These are phyloP conservation scores for Phortica magna DNA, from an alignment of 2,888 invertebrate genomes.

Conservation along the genomic window DNA sequence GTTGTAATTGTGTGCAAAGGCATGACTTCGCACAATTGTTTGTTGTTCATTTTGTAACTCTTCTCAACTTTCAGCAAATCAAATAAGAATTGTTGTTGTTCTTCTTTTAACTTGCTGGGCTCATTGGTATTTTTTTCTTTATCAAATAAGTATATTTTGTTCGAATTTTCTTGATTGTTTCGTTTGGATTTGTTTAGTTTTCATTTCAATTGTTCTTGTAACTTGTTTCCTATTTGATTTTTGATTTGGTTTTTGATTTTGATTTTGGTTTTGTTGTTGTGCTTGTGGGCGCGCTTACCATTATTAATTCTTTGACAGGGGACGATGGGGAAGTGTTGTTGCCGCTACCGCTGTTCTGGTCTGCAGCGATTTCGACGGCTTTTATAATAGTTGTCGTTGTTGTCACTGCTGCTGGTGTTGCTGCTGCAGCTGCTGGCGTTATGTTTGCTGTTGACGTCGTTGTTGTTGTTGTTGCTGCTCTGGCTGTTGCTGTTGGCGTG, in stretches of 20 bases:
- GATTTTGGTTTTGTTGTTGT: conserved; percentile 39
- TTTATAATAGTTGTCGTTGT: conserved; percentile 58
- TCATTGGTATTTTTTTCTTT: conserved; percentile 1
- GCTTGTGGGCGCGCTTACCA: conserved; percentile 72
- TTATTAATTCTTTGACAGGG: conserved; percentile 73
- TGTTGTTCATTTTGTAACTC: too few relatives aligned
- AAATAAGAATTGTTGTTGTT: neutral
- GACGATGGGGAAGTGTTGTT: conserved; percentile 48
- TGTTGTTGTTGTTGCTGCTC: conserved; percentile 47
- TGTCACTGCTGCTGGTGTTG: conserved; percentile 44
- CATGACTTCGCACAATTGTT: too few relatives aligned
- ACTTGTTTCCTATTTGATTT: conserved; percentile 43
- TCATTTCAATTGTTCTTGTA: neutral
- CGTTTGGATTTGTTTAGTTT: neutral
- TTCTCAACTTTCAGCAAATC: neutral
- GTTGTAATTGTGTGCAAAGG: too few relatives aligned
- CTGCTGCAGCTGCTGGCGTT: conserved; percentile 56
- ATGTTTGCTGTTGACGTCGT: conserved; percentile 48
- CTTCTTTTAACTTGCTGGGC: neutral
- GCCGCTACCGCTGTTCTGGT: conserved; percentile 27
- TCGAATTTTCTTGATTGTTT: neutral
- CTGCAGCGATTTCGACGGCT: conserved; percentile 41
- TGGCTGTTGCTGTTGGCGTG: conserved; percentile 55
- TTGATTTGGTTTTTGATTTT: conserved; percentile 39
- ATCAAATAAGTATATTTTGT: neutral